Evolutionary conservation across 2,888 invertebrate genomes (phyloP), one percentile per base, ranked within the genome.

Genomic region (Syrphus vitripennis): DNA sequence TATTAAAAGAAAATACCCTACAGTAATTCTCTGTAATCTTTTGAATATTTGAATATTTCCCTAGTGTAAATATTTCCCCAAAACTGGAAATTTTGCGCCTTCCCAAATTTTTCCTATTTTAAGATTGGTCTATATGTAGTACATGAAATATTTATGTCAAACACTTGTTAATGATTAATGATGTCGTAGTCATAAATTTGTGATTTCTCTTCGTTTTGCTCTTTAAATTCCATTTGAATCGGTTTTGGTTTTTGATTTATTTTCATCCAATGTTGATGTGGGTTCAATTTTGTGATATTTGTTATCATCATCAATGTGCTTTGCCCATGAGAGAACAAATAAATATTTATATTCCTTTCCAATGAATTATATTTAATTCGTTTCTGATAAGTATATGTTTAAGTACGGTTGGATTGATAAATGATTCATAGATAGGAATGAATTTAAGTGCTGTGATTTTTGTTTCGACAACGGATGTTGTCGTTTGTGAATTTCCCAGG

Each of bases 151-250:
- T 59, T 55, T 65, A 82, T 77, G 53, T 42, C 70, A 71, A 83
- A 70, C 42, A 63, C 74, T 70, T 79, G 34, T 79, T 79, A 79
- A 79, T 79, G 74, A 83, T 48, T 79, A 75, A 83, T 63, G 83
- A 75, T 67, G 70, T 16, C 31, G 10, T 48, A 45, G 72, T 69
- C 74, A 70, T 74, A 78, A 72, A 78, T 61, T 37, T 63, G 42
- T 67, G 34, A 67, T 67, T 16, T 67, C n/a, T 48, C 12, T 34
- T 14, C 42, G 29, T 57, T 57, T 31, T 29, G 42, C 29, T 63
- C 42, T 45, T 65, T 65, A 48, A 59, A 75, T 75, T 75, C 53
- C 34, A 53, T 69, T 75, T 75, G 59, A 50, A 75, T 80, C 42
- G 48, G 53, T 53, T 75, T 48, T 59, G 34, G 16, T 50, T 61